phyloP scores from a whole-genome alignment of 1,140 invertebrate species.

The Triops cancriformis region DNA sequence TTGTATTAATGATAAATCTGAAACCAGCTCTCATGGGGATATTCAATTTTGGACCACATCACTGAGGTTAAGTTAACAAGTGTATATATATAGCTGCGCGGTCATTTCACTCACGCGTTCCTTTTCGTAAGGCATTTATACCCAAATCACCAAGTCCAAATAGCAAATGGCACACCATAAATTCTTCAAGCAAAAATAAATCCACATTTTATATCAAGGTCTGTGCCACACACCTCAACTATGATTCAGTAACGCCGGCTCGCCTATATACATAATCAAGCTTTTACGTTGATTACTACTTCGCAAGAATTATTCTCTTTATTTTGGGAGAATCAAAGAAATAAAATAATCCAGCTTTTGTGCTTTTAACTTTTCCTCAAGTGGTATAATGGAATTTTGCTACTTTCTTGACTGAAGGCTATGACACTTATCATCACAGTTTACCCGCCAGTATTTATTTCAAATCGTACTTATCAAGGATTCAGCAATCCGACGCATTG shows the following conservation, averaged over 20 bases:
- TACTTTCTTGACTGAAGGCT: background rate
- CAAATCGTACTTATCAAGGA: background rate
- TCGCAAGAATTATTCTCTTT: background rate
- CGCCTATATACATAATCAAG: background rate
- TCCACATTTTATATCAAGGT: background rate
- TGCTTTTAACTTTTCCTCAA: background rate
- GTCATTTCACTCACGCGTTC: background rate
- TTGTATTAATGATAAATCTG: background rate
- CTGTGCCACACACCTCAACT: background rate
- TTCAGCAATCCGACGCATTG: background rate
- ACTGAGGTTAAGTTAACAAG: background rate
- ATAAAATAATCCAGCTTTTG: background rate
- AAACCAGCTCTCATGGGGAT: background rate
- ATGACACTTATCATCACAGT: conserved; percentile 6
- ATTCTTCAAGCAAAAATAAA: background rate
- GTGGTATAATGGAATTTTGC: background rate
- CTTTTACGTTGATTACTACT: background rate
- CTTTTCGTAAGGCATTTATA: background rate
- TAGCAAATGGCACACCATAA: background rate
- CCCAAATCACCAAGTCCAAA: background rate
- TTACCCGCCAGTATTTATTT: background rate
- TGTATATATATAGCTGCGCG: background rate
- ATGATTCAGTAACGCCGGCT: background rate
- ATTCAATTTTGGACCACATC: background rate
- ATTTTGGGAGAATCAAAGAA: background rate